These are phyloP conservation scores for Ciconia maguari DNA, from an alignment of 2,113 vertebrate species.

Conservation along the genomic window DNA sequence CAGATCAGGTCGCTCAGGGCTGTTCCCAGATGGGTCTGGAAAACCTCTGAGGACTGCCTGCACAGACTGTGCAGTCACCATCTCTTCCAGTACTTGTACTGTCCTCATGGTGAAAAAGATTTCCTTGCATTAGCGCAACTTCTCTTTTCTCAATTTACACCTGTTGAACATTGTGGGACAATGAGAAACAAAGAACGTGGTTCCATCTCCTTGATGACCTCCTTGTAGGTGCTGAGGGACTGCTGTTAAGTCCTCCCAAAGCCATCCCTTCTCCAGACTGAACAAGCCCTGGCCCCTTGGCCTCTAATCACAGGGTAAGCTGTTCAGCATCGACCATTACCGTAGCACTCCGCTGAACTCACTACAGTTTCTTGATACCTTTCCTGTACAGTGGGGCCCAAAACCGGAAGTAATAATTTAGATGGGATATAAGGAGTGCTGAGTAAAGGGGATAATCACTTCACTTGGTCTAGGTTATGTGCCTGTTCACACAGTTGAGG, in stretches of 20 bases:
- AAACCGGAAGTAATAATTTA: background rate
- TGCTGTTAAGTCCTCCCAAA: background rate
- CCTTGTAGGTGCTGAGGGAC: background rate
- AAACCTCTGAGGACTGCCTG: background rate
- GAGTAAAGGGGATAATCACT: background rate
- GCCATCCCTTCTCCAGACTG: background rate
- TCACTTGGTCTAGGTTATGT: background rate
- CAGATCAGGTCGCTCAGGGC: background rate
- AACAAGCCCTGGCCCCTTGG: background rate
- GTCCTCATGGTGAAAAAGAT: background rate
- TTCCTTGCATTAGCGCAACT: background rate
- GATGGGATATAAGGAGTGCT: background rate
- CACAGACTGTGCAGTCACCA: background rate
- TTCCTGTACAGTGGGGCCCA: background rate
- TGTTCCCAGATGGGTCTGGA: background rate
- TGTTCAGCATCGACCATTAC: background rate
- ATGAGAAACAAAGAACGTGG: background rate
- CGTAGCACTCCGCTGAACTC: background rate
- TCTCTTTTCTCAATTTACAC: background rate
- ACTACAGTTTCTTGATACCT: background rate
- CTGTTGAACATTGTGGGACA: background rate
- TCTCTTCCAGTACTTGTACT: background rate
- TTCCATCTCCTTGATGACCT: background rate
- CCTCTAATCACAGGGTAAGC: background rate
- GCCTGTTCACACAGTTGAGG: background rate